A percentile compares a stretch with the other conserved stretches of the same genome.
Evolutionary conservation across 2,888 invertebrate species (phyloP).

Genomic region (Nyleta sp.): DNA sequence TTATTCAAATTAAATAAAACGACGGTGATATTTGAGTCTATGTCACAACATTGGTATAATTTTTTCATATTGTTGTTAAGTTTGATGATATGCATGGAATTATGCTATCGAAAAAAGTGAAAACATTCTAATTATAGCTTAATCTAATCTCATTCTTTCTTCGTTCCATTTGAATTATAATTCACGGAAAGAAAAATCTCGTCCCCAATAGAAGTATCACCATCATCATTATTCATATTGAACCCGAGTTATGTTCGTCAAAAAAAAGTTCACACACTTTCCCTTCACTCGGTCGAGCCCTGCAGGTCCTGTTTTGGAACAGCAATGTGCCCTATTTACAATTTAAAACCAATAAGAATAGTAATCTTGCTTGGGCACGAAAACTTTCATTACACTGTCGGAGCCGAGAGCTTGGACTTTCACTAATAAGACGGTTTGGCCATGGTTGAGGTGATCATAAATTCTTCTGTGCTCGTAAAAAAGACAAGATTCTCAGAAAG

Average conservation of each 20-base stretch:
- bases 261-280: conserved; percentile 59
- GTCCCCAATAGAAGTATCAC: conserved; percentile 39
- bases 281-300: conserved; percentile 49
- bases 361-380: conserved; percentile 57
- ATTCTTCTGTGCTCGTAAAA: conserved; percentile 61
- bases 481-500: conserved; percentile 63
- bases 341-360: conserved; percentile 64
- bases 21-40: no score
- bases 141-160: conserved; percentile 18
- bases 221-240: conserved; percentile 57
- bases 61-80: no score
- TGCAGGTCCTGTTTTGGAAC: conserved; percentile 58
- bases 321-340: conserved; percentile 61
- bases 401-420: conserved; percentile 65
- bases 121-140: conserved; percentile 28
- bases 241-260: conserved; percentile 44
- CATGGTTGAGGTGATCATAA: conserved; percentile 61
- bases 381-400: conserved; percentile 65
- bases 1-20: no score
- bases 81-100: not conserved
- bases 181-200: conserved; percentile 40
- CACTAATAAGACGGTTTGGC: conserved; percentile 65
- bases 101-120: conserved; percentile 29
- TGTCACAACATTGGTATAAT: no score
- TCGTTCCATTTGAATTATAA: conserved; percentile 36